These are phyloP conservation scores for Sebastes taczanowskii DNA, from an alignment of 2,797 vertebrate genomes.

Conservation along the genomic window DNA sequence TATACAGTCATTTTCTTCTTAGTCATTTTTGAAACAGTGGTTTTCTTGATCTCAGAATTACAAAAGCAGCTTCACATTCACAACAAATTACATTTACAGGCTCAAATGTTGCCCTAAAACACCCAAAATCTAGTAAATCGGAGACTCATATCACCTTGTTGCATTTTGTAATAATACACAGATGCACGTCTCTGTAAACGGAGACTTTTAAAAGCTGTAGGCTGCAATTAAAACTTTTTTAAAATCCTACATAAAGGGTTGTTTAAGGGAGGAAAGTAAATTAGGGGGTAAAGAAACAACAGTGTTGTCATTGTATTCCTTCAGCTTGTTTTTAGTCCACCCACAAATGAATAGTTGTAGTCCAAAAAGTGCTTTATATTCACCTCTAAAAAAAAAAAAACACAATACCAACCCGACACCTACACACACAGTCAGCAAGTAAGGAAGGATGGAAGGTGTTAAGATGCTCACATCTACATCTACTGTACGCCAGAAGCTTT, in stretches of 20 bases:
- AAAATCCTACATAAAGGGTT: not conserved
- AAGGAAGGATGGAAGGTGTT: not conserved
- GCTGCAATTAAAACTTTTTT: not conserved
- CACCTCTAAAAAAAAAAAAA: not conserved
- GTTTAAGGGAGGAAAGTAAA: not conserved
- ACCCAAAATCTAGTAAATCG: not conserved
- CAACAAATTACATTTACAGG: not conserved
- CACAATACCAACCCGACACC: not conserved
- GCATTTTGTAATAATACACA: not conserved
- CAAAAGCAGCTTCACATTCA: not conserved
- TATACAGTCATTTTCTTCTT: not conserved
- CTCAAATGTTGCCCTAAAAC: not conserved
- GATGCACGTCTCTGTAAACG: fast-evolving
- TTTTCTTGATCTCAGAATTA: not conserved
- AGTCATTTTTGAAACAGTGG: fast-evolving
- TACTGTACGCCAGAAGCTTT: not conserved
- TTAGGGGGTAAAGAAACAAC: not conserved
- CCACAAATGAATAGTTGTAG: not conserved
- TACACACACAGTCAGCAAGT: not conserved
- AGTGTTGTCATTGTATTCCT: not conserved
- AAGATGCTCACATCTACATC: not conserved
- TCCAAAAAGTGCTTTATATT: not conserved
- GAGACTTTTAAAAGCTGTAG: not conserved
- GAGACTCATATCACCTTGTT: not conserved
- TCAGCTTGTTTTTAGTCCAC: not conserved